Percentiles rank a stretch among this genome's conserved stretches.
These are phyloP conservation scores for Nephila pilipes DNA, from an alignment of 1,140 invertebrate genomes.

Conservation along the genomic window DNA sequence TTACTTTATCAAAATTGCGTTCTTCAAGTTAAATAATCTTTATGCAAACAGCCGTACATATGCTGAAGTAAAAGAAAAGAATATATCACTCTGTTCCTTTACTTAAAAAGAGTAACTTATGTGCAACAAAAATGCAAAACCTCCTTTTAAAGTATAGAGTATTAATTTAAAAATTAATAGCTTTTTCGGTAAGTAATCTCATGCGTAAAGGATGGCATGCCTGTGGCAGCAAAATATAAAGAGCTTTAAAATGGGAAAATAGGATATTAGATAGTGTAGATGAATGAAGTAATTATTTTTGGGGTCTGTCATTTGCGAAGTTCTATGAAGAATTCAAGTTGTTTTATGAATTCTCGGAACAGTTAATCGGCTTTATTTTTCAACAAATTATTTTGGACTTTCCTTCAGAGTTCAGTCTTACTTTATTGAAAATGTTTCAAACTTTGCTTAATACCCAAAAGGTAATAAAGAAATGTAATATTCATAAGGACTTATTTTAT, in stretches of 20 bases:
- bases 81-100: no score
- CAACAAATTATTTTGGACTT: neutral
- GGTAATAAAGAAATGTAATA: neutral
- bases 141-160: no score
- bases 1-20: no score
- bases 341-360: neutral
- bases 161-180: neutral
- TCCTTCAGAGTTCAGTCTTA: neutral
- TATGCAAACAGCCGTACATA: no score
- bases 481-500: neutral
- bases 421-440: neutral
- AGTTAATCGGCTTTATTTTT: neutral
- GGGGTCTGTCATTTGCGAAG: neutral
- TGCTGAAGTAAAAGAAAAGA: no score
- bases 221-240: no score
- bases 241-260: neutral
- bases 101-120: neutral
- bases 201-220: no score
- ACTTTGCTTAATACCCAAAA: neutral
- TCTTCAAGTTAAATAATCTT: no score
- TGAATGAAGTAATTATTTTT: neutral
- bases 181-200: neutral
- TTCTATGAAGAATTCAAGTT: neutral
- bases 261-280: neutral
- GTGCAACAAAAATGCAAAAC: neutral